Evolutionary conservation across 2,113 vertebrate species (phyloP), one percentile per base, ranked within the genome.

Genomic region (Scomber colias): DNA sequence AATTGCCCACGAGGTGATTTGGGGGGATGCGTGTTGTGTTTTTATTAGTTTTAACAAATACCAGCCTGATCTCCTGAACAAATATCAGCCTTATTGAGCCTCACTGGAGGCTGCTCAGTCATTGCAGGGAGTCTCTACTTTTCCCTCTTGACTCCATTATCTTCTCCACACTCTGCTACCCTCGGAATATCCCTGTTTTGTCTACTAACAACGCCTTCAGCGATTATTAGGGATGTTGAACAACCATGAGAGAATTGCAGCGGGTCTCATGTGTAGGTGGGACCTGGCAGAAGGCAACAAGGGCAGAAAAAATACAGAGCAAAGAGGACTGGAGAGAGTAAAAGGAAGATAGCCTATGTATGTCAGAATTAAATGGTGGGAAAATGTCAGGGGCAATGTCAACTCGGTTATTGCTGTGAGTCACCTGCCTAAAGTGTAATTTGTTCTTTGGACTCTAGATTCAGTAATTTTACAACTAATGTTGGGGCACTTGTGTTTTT

Each of bases 61-160:
- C 8, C 59, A 55, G 64, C 48, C 72, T 77, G 80, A 78, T 81
- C 83, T 61, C 65, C 53, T 71, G 72, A 87, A 88, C 82, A 90
- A 91, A 90, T 74, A 91, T 70, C 81, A 70, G 56, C 67, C 60
- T 69, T 77, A 81, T 71, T 68, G 50, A 70, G 74, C 85, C 51
- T 88, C 82, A 80, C 85, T 85, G 55, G 76, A 84, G 84, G 83
- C 73, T 85, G 67, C 79, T 87, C 83, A 87, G 87, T 91, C 87
- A 90, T 80, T 45, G 84, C 48, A 21, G 35, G 73, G 62, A 79
- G 86, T 81, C 54, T 24, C 56, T 53, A 83, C 86, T 83, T 89
- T 70, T 88, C 85, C 78, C 87, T 77, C 86, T 79, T 78, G 82
- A 87, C 88, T 91, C 59, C 76, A 89, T 92, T 92, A 86, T 89